These are phyloP conservation scores for Chorisops tibialis DNA, from an alignment of 2,888 invertebrate genomes.

Conservation along the genomic window DNA sequence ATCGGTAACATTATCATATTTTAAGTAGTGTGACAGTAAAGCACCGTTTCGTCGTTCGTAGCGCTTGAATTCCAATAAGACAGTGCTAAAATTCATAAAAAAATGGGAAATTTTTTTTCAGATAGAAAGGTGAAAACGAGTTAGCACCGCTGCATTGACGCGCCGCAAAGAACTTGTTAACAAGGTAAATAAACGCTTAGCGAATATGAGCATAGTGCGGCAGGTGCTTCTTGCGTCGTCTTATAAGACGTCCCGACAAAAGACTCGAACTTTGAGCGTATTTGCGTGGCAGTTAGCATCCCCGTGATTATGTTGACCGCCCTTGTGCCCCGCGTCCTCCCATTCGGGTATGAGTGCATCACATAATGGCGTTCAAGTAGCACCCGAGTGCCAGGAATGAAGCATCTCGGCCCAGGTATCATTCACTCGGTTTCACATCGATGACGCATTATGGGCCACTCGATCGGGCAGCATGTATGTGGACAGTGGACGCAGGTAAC, in stretches of 20 bases:
- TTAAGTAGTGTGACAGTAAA: slow-evolving; percentile 1
- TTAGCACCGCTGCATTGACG: neutral
- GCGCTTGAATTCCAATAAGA: slow-evolving; percentile 13
- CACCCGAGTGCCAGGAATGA: no score
- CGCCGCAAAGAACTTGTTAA: slow-evolving; percentile 22
- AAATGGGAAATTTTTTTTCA: slow-evolving; percentile 22
- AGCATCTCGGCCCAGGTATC: neutral
- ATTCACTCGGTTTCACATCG: neutral
- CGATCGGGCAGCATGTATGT: no score
- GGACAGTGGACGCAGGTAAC: neutral
- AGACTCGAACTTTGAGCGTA: neutral
- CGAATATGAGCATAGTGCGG: neutral
- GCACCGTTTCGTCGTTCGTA: slow-evolving; percentile 5
- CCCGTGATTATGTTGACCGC: neutral
- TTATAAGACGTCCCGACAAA: slow-evolving; percentile 11
- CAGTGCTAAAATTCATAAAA: slow-evolving; percentile 24
- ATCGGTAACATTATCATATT: slow-evolving; percentile 10
- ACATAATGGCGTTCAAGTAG: no score
- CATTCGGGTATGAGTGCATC: no score
- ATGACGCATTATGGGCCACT: neutral
- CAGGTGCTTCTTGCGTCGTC: neutral
- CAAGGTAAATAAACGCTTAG: slow-evolving; percentile 5
- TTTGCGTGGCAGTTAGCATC: slow-evolving; percentile 20
- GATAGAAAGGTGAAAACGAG: slow-evolving; percentile 22
- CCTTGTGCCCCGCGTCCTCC: no score